Percentiles rank a stretch among this genome's conserved stretches.
Conservation (phyloP, 2,888 invertebrate species). For the Junonia oenone region DNA sequence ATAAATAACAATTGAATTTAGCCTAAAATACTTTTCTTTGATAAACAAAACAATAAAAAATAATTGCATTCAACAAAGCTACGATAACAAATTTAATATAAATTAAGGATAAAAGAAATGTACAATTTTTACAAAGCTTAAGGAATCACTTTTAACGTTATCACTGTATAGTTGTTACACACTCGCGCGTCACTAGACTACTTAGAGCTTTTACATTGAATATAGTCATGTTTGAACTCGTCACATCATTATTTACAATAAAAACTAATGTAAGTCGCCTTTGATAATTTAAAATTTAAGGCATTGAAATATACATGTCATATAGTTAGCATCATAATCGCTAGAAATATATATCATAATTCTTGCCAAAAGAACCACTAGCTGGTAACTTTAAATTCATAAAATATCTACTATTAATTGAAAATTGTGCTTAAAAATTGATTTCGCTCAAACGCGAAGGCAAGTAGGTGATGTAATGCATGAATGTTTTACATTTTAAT, state of each 20-base stretch:
- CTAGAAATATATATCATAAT: constrained; percentile 25
- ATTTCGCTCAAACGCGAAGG: constrained; percentile 55
- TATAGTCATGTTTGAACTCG: constrained; percentile 33
- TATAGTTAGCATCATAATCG: constrained; percentile 8
- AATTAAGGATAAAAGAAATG: constrained; percentile 76
- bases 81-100: constrained; percentile 78
- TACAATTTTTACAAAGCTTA: constrained; percentile 76
- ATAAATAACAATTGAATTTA: constrained; percentile 79
- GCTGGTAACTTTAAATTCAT: constrained; percentile 63
- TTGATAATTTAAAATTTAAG: constrained; percentile 26
- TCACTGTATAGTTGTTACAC: constrained; percentile 58
- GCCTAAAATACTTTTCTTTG: constrained; percentile 76
- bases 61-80: constrained; percentile 80
- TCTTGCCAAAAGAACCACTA: constrained; percentile 44
- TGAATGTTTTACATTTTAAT: constrained; percentile 39
- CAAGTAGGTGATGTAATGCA: constrained; percentile 67
- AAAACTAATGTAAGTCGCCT: constrained; percentile 28
- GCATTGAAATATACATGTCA: constrained; percentile 23
- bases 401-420: constrained; percentile 27
- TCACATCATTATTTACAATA: constrained; percentile 46
- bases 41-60: constrained; percentile 79
- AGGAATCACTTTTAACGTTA: constrained; percentile 68
- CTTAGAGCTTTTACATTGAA: too few relatives aligned
- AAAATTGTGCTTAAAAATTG: constrained; percentile 40
- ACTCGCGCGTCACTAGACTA: constrained; percentile 36